Conservation (phyloP, 2,888 invertebrate species). For the Phengaris arion region DNA sequence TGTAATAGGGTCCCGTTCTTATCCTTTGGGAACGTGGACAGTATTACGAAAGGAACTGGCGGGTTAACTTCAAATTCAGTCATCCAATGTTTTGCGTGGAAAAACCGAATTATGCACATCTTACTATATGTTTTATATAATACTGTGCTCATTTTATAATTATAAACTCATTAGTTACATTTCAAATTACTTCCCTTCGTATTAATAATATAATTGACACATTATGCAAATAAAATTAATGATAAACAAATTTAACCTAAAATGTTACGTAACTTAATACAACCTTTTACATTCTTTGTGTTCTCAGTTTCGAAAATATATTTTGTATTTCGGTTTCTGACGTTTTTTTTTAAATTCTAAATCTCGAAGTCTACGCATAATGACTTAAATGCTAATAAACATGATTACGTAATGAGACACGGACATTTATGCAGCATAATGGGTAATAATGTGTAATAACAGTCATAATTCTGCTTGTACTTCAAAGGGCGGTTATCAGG, state of each 20-base stretch:
- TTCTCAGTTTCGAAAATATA: too few relatives aligned
- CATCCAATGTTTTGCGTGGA: too few relatives aligned
- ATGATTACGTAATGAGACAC: conserved; percentile 1
- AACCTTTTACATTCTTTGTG: neutral
- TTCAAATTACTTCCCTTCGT: conserved; percentile 10
- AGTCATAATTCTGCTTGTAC: conserved; percentile 28
- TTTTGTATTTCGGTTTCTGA: neutral
- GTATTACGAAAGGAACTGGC: too few relatives aligned
- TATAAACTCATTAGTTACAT: neutral
- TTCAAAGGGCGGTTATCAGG: conserved; percentile 40
- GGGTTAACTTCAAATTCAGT: too few relatives aligned
- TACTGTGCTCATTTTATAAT: neutral
- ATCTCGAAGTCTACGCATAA: neutral
- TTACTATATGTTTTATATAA: neutral
- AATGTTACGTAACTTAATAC: neutral
- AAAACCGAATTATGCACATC: too few relatives aligned
- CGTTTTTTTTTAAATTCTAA: neutral
- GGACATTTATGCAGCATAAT: neutral
- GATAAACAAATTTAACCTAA: conserved; percentile 1
- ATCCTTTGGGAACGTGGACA: too few relatives aligned
- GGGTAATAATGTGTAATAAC: conserved; percentile 16
- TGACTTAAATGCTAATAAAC: neutral
- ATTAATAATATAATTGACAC: conserved; percentile 5
- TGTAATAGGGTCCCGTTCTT: too few relatives aligned
- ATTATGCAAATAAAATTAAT: conserved; percentile 15